Conservation (phyloP, 2,797 vertebrate species). For the Enteromius unitaeniatus region DNA sequence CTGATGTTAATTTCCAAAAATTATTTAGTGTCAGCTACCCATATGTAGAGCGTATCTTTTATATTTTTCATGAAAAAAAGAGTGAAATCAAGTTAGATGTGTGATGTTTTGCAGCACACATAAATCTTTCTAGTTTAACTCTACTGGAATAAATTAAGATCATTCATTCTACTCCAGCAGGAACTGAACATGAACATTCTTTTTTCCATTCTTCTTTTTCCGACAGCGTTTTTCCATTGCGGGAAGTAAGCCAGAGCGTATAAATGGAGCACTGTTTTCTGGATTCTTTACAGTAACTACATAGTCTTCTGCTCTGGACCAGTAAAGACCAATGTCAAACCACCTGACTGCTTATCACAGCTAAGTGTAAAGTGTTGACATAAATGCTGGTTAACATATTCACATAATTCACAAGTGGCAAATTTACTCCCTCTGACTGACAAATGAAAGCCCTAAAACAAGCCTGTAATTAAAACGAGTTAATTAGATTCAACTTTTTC, state of each 20-base stretch:
- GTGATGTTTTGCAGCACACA: background rate
- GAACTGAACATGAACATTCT: constrained; percentile 16
- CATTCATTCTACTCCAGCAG: constrained; percentile 40
- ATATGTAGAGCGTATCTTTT: background rate
- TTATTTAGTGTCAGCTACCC: too few relatives aligned
- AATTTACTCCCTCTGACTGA: constrained; percentile 22
- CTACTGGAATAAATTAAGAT: constrained; percentile 34
- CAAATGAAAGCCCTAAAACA: constrained; percentile 40
- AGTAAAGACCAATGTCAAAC: constrained; percentile 5
- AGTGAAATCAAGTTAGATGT: background rate
- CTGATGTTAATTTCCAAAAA: too few relatives aligned
- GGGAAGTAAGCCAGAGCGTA: constrained; percentile 43
- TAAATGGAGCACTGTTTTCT: constrained; percentile 50
- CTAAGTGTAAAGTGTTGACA: constrained; percentile 26
- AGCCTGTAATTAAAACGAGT: constrained; percentile 52
- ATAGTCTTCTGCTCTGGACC: constrained; percentile 18
- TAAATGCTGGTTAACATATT: constrained; percentile 34
- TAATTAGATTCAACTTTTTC: constrained; percentile 57
- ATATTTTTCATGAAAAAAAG: background rate
- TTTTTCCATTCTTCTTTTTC: constrained; percentile 36
- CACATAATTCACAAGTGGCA: constrained; percentile 30
- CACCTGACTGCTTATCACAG: constrained; percentile 4
- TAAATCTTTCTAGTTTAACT: constrained; percentile 4
- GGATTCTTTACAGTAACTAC: constrained; percentile 28
- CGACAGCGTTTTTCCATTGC: constrained; percentile 47